Conservation (phyloP, 2,888 invertebrate genomes). For the Plagiodera versicolora region DNA sequence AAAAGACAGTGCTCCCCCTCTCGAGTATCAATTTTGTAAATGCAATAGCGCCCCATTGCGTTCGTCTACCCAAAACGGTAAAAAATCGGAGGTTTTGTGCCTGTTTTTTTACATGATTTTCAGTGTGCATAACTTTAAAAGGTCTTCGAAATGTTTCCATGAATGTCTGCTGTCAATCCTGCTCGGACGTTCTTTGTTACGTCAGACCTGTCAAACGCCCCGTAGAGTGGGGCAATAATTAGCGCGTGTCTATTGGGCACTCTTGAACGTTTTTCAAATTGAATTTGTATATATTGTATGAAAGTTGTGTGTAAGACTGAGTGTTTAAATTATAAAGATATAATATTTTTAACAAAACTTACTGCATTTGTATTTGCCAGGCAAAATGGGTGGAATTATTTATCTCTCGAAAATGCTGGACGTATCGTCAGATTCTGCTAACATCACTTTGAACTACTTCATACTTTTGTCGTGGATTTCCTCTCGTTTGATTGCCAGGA, state of each 20-base stretch:
- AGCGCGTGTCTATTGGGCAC: slow-evolving; percentile 20
- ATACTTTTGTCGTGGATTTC: too few relatives aligned
- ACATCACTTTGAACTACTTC: too few relatives aligned
- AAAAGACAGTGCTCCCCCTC: too few relatives aligned
- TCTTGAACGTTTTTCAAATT: slow-evolving; percentile 29
- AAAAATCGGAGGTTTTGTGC: too few relatives aligned
- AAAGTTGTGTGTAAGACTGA: slow-evolving; percentile 31
- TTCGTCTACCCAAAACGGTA: too few relatives aligned
- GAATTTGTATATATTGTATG: slow-evolving; percentile 49
- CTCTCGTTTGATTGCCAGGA: too few relatives aligned
- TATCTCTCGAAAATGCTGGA: too few relatives aligned
- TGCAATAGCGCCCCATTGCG: too few relatives aligned
- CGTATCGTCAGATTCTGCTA: too few relatives aligned
- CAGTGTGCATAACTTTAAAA: too few relatives aligned
- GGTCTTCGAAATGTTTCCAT: not conserved
- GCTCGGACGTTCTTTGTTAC: slow-evolving; percentile 2
- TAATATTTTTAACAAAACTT: slow-evolving; percentile 36
- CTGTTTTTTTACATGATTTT: too few relatives aligned
- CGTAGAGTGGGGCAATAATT: slow-evolving; percentile 7
- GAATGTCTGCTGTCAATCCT: not conserved
- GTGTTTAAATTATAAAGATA: slow-evolving; percentile 31
- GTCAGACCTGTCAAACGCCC: not conserved
- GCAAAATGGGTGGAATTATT: slow-evolving; percentile 16
- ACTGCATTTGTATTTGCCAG: slow-evolving; percentile 34
- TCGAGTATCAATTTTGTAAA: too few relatives aligned